Percentiles rank a stretch among this genome's conserved stretches.
These are phyloP conservation scores for Parapristionchus giblindavisi DNA, from an alignment of 2,888 invertebrate genomes.

Conservation along the genomic window DNA sequence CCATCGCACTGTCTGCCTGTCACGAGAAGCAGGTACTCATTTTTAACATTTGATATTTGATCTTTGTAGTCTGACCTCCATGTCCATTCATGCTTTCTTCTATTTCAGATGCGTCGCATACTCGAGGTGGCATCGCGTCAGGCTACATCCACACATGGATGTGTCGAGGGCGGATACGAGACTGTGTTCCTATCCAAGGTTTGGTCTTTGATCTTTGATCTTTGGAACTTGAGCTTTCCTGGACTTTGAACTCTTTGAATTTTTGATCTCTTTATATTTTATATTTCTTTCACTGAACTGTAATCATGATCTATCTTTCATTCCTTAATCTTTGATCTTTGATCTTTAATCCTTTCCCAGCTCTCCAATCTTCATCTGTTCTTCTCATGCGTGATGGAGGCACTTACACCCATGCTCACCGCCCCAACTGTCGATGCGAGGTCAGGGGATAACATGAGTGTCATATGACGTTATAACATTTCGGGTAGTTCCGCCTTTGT, in stretches of 20 bases:
- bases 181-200: conserved; percentile 30
- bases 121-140: conserved; percentile 14
- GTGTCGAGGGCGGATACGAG: conserved; percentile 23
- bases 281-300: no score
- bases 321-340: background rate
- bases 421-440: no score
- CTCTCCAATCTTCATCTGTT: background rate
- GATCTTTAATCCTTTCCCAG: background rate
- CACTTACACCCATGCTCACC: no score
- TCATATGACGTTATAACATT: no score
- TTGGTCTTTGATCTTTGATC: background rate
- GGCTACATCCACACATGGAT: background rate
- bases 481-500: no score
- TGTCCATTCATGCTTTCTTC: background rate
- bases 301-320: background rate
- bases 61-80: no score
- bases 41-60: background rate
- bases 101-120: conserved; percentile 12
- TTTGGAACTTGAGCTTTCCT: background rate
- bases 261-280: no score
- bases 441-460: no score
- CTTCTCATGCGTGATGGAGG: no score
- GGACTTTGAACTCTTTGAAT: no score
- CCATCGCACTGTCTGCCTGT: background rate
- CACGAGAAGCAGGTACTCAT: background rate